Conservation (phyloP, 2,888 invertebrate species). For the Meliscaeva auricollis region DNA sequence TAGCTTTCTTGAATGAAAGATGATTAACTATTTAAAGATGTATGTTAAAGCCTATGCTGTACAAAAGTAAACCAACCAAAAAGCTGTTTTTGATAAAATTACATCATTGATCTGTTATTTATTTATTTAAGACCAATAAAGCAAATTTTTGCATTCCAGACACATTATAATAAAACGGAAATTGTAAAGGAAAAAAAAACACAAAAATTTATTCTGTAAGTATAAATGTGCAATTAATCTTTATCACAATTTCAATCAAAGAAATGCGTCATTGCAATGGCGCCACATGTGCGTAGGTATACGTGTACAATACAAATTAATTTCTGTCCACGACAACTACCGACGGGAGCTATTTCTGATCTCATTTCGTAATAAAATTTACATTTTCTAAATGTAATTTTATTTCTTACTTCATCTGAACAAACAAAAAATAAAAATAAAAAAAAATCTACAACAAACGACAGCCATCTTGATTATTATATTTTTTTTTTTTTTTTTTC, state of each 20-base stretch:
- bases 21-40: no score
- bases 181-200: not conserved
- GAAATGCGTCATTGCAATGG: slow-evolving; percentile 29
- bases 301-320: slow-evolving; percentile 24
- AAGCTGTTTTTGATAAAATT: no score
- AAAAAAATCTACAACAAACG: slow-evolving; percentile 6
- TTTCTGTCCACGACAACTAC: not conserved
- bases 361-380: slow-evolving; percentile 57
- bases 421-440: not conserved
- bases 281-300: slow-evolving; percentile 14
- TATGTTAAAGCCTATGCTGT: no score
- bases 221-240: slow-evolving; percentile 4
- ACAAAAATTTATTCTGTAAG: not conserved
- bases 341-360: slow-evolving; percentile 45
- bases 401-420: slow-evolving; percentile 25
- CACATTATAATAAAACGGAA: not conserved
- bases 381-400: slow-evolving; percentile 31
- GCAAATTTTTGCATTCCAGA: not conserved
- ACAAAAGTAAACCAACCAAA: no score
- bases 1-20: no score
- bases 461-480: slow-evolving; percentile 60
- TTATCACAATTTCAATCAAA: slow-evolving; percentile 16
- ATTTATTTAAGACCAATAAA: no score
- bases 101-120: no score
- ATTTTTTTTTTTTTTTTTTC: slow-evolving; percentile 67